Evolutionary conservation across 2,797 vertebrate species (phyloP).

Genomic region (Sitta carolinensis): DNA sequence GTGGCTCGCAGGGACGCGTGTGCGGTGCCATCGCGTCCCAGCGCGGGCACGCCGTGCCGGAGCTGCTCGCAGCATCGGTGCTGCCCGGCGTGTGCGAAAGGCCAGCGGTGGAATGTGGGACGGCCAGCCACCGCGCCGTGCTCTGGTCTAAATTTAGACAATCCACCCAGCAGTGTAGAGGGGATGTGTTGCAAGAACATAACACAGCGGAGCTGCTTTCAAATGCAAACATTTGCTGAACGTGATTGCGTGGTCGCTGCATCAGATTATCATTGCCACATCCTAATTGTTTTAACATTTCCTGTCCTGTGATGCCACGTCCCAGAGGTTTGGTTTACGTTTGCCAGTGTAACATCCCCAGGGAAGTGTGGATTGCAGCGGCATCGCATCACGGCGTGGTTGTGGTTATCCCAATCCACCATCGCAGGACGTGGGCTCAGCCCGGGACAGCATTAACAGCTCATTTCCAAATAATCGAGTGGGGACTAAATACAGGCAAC

Average conservation of each 20-base stretch:
- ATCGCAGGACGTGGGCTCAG: rapidly evolving
- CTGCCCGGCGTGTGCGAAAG: rapidly evolving
- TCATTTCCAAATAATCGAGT: background rate
- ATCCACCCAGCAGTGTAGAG: background rate
- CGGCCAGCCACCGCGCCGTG: background rate
- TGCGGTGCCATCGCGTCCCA: rapidly evolving
- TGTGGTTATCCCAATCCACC: background rate
- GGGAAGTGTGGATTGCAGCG: background rate
- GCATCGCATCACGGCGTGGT: rapidly evolving
- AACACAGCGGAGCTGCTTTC: background rate
- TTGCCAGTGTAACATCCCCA: background rate
- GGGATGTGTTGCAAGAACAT: background rate
- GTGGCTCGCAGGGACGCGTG: rapidly evolving
- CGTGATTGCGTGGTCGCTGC: background rate
- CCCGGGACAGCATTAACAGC: background rate
- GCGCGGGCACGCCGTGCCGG: rapidly evolving
- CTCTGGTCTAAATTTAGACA: background rate
- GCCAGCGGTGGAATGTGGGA: background rate
- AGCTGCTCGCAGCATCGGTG: rapidly evolving
- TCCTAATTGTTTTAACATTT: constrained; percentile 10
- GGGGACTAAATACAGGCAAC: background rate
- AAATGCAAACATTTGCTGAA: background rate
- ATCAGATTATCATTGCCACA: background rate
- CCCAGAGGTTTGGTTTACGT: background rate
- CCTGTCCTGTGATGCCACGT: background rate